A percentile compares a stretch with the other conserved stretches of the same genome.
Conservation (phyloP, 2,888 invertebrate species). For the Drosophila parthenogenetica region DNA sequence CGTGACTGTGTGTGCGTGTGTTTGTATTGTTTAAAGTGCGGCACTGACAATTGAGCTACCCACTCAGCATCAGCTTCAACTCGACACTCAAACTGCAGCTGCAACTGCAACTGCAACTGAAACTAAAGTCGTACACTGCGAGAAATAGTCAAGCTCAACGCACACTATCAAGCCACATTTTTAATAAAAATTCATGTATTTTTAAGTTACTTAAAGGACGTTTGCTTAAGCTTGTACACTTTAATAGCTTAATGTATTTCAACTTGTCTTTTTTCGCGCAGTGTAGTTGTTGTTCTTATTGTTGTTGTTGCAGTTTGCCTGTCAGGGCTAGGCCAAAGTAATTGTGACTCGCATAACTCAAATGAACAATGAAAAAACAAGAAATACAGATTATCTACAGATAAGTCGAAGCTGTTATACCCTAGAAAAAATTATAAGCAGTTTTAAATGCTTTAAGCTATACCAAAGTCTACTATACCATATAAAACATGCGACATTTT, state of each 20-base stretch:
- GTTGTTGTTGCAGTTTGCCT: constrained; percentile 33
- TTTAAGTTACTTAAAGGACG: no score
- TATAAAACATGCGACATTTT: no score
- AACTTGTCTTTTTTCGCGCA: not conserved
- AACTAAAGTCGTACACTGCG: not conserved
- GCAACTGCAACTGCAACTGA: constrained; percentile 48
- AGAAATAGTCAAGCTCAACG: not conserved
- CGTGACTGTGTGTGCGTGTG: constrained; percentile 15
- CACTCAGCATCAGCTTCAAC: constrained; percentile 42
- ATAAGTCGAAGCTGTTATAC: not conserved
- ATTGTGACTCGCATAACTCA: constrained; percentile 53
- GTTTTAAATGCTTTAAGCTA: no score
- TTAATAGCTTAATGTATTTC: not conserved
- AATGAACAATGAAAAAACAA: constrained; percentile 31
- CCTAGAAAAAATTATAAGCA: not conserved
- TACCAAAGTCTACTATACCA: no score
- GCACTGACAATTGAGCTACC: constrained; percentile 61
- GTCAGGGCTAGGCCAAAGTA: constrained; percentile 75
- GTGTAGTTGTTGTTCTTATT: constrained; percentile 6
- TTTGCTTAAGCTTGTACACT: not conserved
- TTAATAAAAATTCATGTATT: no score
- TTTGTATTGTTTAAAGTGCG: constrained; percentile 36
- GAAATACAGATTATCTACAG: constrained; percentile 7
- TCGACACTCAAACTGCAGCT: constrained; percentile 28
- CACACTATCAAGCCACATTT: no score